Evolutionary conservation across 2,888 invertebrate genomes (phyloP), one percentile per base, ranked within the genome.

Genomic region (Trachelus stipa): DNA sequence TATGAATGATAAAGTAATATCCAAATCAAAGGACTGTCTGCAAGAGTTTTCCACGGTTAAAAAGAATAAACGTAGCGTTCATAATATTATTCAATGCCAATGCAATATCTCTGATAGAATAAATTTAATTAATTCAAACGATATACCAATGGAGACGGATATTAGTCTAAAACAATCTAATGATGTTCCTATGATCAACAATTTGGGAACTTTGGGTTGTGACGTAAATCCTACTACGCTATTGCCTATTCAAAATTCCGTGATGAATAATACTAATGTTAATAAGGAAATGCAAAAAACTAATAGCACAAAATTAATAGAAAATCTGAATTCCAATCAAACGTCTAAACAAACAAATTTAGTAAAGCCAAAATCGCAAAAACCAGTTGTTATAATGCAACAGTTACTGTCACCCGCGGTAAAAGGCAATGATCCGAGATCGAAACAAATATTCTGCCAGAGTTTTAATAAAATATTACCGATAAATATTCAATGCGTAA

Each of bases 361-460:
- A 12, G 4, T 4, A 11, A 78, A 78, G 31, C 31, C 76, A 23
- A 78, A 71, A 76, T 76, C 78, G 15, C 78, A 73, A 34, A 78
- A 78, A 34, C 78, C 78, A 68, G 73, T 78, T 78, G 78, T 78
- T 12, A 78, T 78, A 34, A 78, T 78, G 78, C 75, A 78, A 30
- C 78, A 78, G 15, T 68, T 76, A 34, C 12, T 78, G 56, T 75
- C 76, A 30, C 78, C 78, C 12, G 76, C 78, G 1, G 35, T 71
- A 15, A 75, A 31, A 73, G 33, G 71, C 23, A 78, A 68, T 68
- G 69, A 69, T 69, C 30, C n/a, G 6, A 76, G 34, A 73, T 31
- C 71, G 33, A 75, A 73, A n/a, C 78, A 34, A 56, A 34, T 34
- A 11, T 76, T 35, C 11, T 6, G 68, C 33, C 35, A 40, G 12